These are phyloP conservation scores for Aplocera efformata DNA, from an alignment of 2,888 invertebrate genomes.

Conservation along the genomic window DNA sequence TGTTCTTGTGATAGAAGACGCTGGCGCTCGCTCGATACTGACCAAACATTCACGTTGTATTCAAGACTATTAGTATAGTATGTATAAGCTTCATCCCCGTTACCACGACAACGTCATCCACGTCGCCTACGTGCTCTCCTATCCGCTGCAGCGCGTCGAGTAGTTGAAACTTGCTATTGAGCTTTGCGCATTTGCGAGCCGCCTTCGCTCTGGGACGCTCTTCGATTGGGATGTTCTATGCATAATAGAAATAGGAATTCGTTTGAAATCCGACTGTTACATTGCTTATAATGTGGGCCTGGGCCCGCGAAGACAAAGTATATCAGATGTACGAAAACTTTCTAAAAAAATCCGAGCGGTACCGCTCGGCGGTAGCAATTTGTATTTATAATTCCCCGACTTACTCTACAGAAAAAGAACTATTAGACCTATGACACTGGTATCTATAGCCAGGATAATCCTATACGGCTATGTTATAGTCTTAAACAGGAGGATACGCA, in stretches of 20 bases:
- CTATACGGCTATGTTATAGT: too few relatives aligned
- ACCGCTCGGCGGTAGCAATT: neutral
- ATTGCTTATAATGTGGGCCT: neutral
- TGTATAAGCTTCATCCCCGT: constrained; percentile 34
- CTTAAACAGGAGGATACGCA: too few relatives aligned
- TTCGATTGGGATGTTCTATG: constrained; percentile 80
- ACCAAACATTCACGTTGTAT: neutral
- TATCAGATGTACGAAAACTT: neutral
- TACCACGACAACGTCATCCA: constrained; percentile 47
- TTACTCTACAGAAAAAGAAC: neutral
- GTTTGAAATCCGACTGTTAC: neutral
- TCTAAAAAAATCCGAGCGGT: neutral
- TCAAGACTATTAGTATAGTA: neutral
- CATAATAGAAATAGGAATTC: constrained; percentile 5
- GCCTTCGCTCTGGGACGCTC: constrained; percentile 92
- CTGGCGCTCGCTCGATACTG: too few relatives aligned
- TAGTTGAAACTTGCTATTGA: constrained; percentile 82
- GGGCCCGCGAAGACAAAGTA: neutral
- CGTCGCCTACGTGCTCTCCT: constrained; percentile 55
- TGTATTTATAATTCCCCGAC: neutral
- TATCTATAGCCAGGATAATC: too few relatives aligned
- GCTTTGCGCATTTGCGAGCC: constrained; percentile 89
- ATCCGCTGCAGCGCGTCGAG: constrained; percentile 66
- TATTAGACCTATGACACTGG: constrained; percentile 3
- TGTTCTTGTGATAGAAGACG: too few relatives aligned